Base-by-base conservation (phyloP, 2,113 vertebrate species). In the Halcyon senegalensis region DNA sequence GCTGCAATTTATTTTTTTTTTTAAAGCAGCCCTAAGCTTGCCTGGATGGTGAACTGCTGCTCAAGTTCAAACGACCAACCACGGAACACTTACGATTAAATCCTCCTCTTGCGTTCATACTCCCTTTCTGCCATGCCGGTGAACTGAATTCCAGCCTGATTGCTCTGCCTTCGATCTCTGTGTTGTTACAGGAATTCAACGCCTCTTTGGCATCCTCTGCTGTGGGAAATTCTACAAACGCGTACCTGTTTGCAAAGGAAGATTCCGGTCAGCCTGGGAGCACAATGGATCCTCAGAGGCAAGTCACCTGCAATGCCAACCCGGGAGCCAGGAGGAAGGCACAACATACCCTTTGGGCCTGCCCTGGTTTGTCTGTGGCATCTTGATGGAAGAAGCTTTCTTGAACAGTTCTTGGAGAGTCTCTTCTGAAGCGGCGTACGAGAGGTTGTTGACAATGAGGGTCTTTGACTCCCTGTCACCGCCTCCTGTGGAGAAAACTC, bases 161-260 rank as follows among this genome's bases (percentile, higher is more conserved):
- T 3, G 98, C 87, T 95, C 99, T 98, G 76, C 99, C 99, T 73
- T 99, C 99, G 1, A 99, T 98, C 39, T 99, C 99, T 93, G 98
- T 98, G 97, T 99, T 99, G 96, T 99, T 99, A 67, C 84, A 97
- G 11, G 98, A 98, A 23, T 99, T 99, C 93, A 99, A 75, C 13
- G 99, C 99, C 25, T 99, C 99, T 93, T 98, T 99, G 16, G 99
- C 99, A 68, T 99, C 99, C 35, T 99, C 99, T 16, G 91, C 6
- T 11, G 95, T 99, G 64, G 99, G 97, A 89, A 99, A 99, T 69
- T 99, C 99, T 89, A 99, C 87, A 87, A 99, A 99, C 0, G 99
- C 99, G 81, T 98, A 99, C 63, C 99, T 99, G 27, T 24, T 3
- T 17, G 58, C 24, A 73, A 4, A 94, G 66, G 66, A 89, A 75